phyloP scores from a whole-genome alignment of 2,797 vertebrate species.

The Emys orbicularis region DNA sequence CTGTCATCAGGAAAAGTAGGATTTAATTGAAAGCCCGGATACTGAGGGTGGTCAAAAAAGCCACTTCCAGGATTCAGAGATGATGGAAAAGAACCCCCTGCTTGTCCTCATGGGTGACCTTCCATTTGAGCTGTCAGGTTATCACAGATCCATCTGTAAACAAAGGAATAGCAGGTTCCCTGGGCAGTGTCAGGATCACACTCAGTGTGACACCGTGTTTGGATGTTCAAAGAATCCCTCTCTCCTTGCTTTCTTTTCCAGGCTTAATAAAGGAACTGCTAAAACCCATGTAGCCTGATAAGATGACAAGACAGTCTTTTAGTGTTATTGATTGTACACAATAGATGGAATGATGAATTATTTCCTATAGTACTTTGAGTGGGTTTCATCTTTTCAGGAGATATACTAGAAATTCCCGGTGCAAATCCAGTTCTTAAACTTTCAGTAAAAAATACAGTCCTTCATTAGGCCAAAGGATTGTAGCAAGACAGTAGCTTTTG shows the following conservation, averaged over 20 bases:
- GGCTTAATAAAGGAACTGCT: constrained; percentile 83
- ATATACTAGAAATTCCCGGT: constrained; percentile 40
- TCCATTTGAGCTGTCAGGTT: constrained; percentile 72
- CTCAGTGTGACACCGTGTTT: constrained; percentile 84
- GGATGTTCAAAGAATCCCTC: constrained; percentile 73
- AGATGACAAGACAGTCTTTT: constrained; percentile 81
- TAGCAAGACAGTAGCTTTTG: constrained; percentile 10
- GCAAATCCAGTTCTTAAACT: constrained; percentile 57
- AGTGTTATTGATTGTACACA: constrained; percentile 84
- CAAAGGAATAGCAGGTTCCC: constrained; percentile 74
- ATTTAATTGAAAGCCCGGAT: constrained; percentile 54
- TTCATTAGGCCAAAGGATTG: constrained; percentile 29
- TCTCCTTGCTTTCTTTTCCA: constrained; percentile 72
- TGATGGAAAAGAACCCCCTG: constrained; percentile 76
- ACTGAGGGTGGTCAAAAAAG: constrained; percentile 55
- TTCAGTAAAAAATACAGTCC: constrained; percentile 59
- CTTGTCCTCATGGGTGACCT: constrained; percentile 72
- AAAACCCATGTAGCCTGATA: constrained; percentile 80
- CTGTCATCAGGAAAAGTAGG: constrained; percentile 63
- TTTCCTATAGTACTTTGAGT: constrained; percentile 60
- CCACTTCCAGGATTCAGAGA: constrained; percentile 54
- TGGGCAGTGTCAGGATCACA: constrained; percentile 81
- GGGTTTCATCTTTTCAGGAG: constrained; percentile 64
- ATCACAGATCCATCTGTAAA: constrained; percentile 84
- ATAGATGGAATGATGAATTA: constrained; percentile 77